Conservation (phyloP, 2,888 invertebrate species). For the Nephrotoma flavescens region DNA sequence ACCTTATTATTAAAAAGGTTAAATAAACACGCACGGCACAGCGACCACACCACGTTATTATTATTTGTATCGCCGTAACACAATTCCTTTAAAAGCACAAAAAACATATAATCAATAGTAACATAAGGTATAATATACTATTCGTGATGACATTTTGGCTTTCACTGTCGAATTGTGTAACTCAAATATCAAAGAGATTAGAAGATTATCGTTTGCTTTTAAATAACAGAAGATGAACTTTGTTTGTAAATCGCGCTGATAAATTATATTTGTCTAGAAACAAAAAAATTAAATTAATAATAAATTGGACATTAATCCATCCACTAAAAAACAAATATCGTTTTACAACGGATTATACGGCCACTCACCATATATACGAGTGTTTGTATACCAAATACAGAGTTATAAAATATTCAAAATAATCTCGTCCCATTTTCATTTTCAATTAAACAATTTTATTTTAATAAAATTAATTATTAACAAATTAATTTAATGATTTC, state of each 20-base stretch:
- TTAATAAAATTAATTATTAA: background rate
- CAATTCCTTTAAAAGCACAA: background rate
- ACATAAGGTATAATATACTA: background rate
- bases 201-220: too few relatives aligned
- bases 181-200: background rate
- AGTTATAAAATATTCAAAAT: background rate
- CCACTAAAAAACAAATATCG: background rate
- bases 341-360: background rate
- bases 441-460: background rate
- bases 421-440: background rate
- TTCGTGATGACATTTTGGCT: background rate
- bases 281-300: background rate
- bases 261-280: background rate
- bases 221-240: background rate
- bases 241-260: background rate
- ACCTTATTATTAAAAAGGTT: background rate
- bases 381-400: background rate
- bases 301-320: background rate
- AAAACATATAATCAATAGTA: background rate
- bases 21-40: background rate
- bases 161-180: background rate
- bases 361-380: background rate
- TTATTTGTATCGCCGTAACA: background rate
- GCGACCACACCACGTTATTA: background rate
- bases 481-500: background rate